Evolutionary conservation across 2,113 vertebrate genomes (phyloP), one percentile per base, ranked within the genome.

Genomic region (Campylomormyrus numenius): DNA sequence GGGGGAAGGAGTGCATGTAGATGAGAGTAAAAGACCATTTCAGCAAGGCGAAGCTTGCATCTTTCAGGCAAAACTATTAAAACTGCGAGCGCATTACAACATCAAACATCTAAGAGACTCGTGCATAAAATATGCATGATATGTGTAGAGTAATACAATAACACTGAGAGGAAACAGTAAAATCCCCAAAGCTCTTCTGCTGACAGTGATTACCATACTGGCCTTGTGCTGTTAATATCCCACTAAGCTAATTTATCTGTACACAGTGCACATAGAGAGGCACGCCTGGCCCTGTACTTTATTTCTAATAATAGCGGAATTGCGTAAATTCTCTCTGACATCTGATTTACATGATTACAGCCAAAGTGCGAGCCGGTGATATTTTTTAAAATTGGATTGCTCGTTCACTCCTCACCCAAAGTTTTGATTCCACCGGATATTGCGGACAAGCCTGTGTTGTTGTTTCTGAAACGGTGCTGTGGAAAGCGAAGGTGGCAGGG

Each of bases 271-370:
- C 83, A 85, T 56, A 50, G 5, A 49, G 24, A 62, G 48, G n/a
- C 89, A 90, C 8, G 50, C 15, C 31, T 42, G 9, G 46, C 52
- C 46, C 4, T 27, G 2, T 31, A 42, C 48, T 90, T 88, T 90
- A 90, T 90, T 88, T 77, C 27, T 74, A 90, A 90, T 90, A 86
- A 87, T 50, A 87, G 85, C 21, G 21, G 66, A 39, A 77, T 13
- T 85, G 66, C 56, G 50, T 87, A 90, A 85, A 90, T 90, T 90
- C 66, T 74, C 85, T 74, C 87, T 88, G 85, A 88, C 85, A 77
- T 17, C 85, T 90, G 85, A 74, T 90, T 87, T 90, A 88, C 89
- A 90, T 90, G 84, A 86, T 90, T 77, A 87, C 62, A 49, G 85
- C 53, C 45, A 48, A 77, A 90, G n/a, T 21, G 85, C 31, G 13